A percentile compares a stretch with the other conserved stretches of the same genome.
phyloP scores from a whole-genome alignment of 2,888 invertebrate genomes.

The Nebria brevicollis region DNA sequence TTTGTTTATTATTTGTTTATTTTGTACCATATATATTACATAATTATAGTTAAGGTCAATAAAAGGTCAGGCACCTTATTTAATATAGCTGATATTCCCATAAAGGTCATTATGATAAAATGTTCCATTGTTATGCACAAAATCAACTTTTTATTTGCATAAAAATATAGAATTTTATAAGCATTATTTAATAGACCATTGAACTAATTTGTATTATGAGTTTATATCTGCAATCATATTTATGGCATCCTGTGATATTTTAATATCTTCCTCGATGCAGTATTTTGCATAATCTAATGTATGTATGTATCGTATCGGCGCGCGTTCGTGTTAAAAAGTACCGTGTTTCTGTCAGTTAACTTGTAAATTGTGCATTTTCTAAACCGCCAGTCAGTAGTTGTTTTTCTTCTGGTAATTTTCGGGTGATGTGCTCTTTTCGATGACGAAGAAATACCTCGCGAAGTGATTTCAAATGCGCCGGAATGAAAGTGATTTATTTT shows the following conservation, averaged over 20 bases:
- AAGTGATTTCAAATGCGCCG: constrained; percentile 28
- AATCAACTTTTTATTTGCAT: constrained; percentile 5
- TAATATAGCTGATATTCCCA: not conserved
- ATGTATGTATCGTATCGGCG: not conserved
- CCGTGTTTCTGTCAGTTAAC: not conserved
- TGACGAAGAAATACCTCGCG: constrained; percentile 17
- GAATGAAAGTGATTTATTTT: not conserved
- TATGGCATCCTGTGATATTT: not conserved
- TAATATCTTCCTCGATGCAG: not conserved
- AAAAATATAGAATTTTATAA: not conserved
- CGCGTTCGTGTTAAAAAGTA: not conserved
- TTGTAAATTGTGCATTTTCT: constrained; percentile 24
- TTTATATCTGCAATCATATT: constrained; percentile 18
- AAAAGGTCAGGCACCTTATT: too few relatives aligned
- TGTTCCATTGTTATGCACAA: constrained; percentile 21
- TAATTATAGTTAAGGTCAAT: too few relatives aligned
- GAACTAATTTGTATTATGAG: constrained; percentile 16
- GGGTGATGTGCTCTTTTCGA: constrained; percentile 31
- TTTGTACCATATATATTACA: too few relatives aligned
- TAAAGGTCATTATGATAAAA: constrained; percentile 28
- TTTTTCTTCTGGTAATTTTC: constrained; percentile 23
- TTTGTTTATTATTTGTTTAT: too few relatives aligned
- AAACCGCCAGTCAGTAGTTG: constrained; percentile 20
- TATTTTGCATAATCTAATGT: not conserved
- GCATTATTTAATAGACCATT: not conserved